A percentile compares a stretch with the other conserved stretches of the same genome.
These are phyloP conservation scores for Tamias sibiricus DNA, from an alignment of 2,113 vertebrate species.

Conservation along the genomic window DNA sequence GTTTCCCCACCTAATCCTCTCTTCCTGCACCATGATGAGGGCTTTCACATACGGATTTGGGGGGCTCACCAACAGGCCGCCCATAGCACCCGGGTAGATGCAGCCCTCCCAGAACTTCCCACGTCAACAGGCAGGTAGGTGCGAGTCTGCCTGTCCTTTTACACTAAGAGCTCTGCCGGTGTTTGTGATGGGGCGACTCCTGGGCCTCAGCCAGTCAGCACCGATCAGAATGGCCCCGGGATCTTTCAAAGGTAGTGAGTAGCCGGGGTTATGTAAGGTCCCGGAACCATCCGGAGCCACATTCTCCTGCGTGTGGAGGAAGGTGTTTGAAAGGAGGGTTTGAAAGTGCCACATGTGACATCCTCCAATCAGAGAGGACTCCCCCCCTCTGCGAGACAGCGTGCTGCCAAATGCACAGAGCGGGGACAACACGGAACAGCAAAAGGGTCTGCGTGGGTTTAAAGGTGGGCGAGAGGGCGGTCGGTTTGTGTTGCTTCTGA, in stretches of 20 bases:
- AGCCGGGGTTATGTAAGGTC: not conserved
- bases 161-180: not conserved
- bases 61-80: not conserved
- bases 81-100: not conserved
- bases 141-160: not conserved
- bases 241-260: not conserved
- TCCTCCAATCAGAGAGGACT: not conserved
- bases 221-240: not conserved
- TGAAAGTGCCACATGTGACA: not conserved
- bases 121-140: not conserved
- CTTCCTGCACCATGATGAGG: not conserved
- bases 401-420: constrained; percentile 15
- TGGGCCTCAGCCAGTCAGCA: not conserved
- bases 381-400: not conserved
- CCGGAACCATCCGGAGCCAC: not conserved
- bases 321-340: not conserved
- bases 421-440: constrained; percentile 65
- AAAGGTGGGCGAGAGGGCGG: constrained; percentile 54
- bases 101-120: not conserved
- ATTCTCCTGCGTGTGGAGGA: not conserved
- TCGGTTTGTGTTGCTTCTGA: constrained; percentile 74
- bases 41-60: no score
- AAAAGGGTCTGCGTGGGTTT: constrained; percentile 72
- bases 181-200: not conserved
- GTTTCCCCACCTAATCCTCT: not conserved